These are phyloP conservation scores for Lepus americanus DNA, from an alignment of 2,113 vertebrate species.

Conservation along the genomic window DNA sequence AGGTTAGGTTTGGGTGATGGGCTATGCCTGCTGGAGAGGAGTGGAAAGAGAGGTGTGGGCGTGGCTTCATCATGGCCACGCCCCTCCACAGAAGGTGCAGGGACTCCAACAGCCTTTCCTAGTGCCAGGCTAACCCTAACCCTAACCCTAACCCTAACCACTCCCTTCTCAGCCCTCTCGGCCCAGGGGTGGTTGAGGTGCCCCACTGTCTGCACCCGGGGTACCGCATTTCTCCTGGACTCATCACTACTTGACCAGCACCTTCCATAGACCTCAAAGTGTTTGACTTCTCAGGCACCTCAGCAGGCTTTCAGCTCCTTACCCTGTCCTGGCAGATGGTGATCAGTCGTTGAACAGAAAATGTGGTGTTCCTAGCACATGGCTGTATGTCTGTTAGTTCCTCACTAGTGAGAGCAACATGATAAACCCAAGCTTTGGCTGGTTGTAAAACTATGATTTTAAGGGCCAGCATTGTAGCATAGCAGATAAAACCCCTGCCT, in stretches of 20 bases:
- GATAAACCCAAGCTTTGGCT: neutral
- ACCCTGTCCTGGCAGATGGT: neutral
- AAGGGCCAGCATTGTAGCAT: too few relatives aligned
- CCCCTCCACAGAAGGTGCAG: neutral
- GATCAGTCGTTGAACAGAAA: neutral
- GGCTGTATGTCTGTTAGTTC: neutral
- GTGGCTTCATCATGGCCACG: neutral
- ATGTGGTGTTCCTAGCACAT: neutral
- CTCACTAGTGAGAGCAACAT: neutral
- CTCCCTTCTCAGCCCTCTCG: neutral
- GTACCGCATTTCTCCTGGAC: neutral
- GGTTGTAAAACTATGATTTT: neutral
- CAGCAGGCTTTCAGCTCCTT: neutral
- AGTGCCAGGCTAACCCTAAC: neutral
- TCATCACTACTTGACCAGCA: neutral
- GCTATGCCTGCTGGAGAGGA: constrained; percentile 44
- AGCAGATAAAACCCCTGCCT: too few relatives aligned
- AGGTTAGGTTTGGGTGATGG: constrained; percentile 13
- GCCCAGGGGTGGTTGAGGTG: neutral
- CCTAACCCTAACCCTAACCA: neutral
- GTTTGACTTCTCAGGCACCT: neutral
- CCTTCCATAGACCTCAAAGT: neutral
- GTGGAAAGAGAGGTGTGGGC: neutral
- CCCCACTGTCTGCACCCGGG: rapidly evolving
- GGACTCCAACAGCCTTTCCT: neutral